Conservation (phyloP, 2,113 vertebrate species). For the Phoenicopterus ruber region DNA sequence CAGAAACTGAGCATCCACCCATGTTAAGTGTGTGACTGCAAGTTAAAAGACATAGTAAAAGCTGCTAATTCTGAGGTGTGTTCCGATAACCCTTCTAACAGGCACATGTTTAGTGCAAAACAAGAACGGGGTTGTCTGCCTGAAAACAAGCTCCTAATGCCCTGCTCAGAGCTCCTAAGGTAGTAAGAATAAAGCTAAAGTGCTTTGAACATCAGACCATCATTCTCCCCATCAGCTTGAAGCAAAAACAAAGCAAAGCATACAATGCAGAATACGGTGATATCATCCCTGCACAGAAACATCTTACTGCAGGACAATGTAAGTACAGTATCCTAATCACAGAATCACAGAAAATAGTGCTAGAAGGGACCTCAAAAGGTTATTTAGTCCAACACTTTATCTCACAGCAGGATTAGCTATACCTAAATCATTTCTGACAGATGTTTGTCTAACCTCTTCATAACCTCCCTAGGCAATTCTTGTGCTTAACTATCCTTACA, state of each 20-base stretch:
- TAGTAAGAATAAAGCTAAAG: background rate
- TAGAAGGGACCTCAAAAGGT: conserved; percentile 54
- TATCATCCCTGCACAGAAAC: background rate
- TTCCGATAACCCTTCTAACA: background rate
- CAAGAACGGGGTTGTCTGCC: background rate
- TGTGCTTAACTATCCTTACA: conserved; percentile 64
- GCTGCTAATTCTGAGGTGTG: background rate
- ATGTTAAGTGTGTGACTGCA: background rate
- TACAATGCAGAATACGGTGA: background rate
- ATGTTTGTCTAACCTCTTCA: conserved; percentile 69
- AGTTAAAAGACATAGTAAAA: background rate
- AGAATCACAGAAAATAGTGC: conserved; percentile 27
- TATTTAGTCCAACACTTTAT: conserved; percentile 56
- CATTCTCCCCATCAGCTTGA: background rate
- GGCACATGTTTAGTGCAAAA: background rate
- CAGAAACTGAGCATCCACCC: background rate
- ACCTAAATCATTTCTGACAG: conserved; percentile 67
- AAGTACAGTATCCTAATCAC: background rate
- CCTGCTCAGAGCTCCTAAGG: background rate
- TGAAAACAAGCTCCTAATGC: background rate
- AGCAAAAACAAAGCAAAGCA: background rate
- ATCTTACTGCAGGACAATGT: background rate
- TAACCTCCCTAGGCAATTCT: conserved; percentile 65
- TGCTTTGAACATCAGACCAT: background rate
- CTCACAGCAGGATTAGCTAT: conserved; percentile 54